Percentiles rank a stretch among this genome's conserved stretches.
These are phyloP conservation scores for Rhimphoctona megacephalus DNA, from an alignment of 2,888 invertebrate genomes.

Conservation along the genomic window DNA sequence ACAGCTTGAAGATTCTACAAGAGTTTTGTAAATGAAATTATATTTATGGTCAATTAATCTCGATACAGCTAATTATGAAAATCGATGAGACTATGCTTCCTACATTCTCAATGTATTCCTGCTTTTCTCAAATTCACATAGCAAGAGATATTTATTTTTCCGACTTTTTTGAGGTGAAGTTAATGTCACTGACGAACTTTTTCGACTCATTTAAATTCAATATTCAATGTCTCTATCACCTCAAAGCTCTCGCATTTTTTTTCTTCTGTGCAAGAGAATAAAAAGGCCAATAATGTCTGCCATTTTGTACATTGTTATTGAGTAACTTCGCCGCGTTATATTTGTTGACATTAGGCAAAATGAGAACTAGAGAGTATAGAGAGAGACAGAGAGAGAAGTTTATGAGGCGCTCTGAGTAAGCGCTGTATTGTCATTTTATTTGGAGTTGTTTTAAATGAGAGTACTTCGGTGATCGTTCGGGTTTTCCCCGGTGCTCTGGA, in stretches of 20 bases:
- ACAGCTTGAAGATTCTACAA: background rate
- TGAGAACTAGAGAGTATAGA: constrained; percentile 7
- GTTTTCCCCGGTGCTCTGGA: background rate
- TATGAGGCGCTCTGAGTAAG: constrained; percentile 27
- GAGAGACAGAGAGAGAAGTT: constrained; percentile 28
- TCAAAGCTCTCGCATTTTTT: background rate
- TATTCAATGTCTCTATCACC: constrained; percentile 19
- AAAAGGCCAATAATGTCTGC: constrained; percentile 2
- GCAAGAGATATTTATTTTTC: background rate
- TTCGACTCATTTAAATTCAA: constrained; percentile 21
- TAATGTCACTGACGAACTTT: background rate
- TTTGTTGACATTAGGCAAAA: constrained; percentile 40
- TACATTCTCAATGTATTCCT: no score
- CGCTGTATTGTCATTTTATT: constrained; percentile 58
- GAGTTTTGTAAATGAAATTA: background rate
- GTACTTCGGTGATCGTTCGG: constrained; percentile 18
- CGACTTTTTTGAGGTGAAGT: background rate
- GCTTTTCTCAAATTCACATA: background rate
- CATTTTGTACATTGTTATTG: constrained; percentile 42
- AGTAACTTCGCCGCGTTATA: constrained; percentile 38
- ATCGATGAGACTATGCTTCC: background rate
- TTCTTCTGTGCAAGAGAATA: background rate
- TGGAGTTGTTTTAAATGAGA: constrained; percentile 50
- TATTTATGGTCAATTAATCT: background rate
- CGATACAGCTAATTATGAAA: background rate